A percentile compares a stretch with the other conserved stretches of the same genome.
Conservation (phyloP, 92 coral and sea anemone genomes). For the Zoanthus sociatus region DNA sequence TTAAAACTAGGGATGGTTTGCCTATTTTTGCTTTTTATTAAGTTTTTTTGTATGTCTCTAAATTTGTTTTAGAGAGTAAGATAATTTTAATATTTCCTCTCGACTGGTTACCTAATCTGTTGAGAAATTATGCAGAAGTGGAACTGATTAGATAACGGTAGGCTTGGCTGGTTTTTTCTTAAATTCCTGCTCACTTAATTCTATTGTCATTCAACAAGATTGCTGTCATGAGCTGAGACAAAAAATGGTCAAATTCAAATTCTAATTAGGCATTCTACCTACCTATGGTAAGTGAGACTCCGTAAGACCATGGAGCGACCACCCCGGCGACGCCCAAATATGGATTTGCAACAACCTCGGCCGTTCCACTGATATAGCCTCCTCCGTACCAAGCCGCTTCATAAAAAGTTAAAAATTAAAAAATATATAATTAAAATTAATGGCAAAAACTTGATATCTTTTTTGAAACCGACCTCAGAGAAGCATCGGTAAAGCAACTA, state of each 20-base stretch:
- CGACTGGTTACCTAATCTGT: too few species aligned
- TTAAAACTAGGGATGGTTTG: too few species aligned
- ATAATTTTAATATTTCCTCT: too few species aligned
- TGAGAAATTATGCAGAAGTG: too few species aligned
- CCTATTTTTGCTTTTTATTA: too few species aligned
- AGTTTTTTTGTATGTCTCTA: too few species aligned
- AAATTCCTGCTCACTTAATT: neutral
- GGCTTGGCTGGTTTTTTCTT: neutral
- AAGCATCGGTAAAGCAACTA: too few species aligned
- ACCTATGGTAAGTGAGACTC: constrained; percentile 49
- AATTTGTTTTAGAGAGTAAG: too few species aligned
- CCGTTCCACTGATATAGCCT: constrained; percentile 51
- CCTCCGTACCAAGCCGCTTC: constrained; percentile 65
- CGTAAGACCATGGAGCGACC: constrained; percentile 56
- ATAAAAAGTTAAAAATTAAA: neutral
- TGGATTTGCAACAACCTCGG: constrained; percentile 29
- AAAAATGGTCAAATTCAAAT: neutral
- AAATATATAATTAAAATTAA: neutral
- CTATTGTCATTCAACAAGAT: neutral
- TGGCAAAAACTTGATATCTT: too few species aligned
- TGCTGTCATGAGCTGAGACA: neutral
- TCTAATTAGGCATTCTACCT: neutral
- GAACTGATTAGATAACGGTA: too few species aligned
- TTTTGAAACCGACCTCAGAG: too few species aligned
- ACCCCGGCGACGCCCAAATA: constrained; percentile 30